Percentiles rank a stretch among this genome's conserved stretches.
phyloP scores from a whole-genome alignment of 2,888 invertebrate species.

The Xanthorhoe spadicearia region DNA sequence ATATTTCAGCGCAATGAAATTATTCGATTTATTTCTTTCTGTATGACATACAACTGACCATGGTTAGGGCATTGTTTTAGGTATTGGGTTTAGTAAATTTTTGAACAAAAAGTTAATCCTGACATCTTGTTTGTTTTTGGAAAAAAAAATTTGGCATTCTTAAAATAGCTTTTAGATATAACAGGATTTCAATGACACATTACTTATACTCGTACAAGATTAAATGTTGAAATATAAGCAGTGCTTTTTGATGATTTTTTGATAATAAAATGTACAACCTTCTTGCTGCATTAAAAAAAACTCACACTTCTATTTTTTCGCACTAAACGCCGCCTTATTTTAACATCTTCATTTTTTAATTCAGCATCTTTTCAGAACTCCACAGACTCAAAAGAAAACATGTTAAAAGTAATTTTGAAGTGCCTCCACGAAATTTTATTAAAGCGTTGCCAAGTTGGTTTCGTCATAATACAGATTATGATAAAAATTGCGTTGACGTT shows the following conservation, averaged over 20 bases:
- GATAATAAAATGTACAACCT: too few relatives aligned
- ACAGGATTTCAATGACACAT: too few relatives aligned
- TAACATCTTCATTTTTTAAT: slow-evolving; percentile 11
- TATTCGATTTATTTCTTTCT: neutral
- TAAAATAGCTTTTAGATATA: too few relatives aligned
- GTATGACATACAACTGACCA: neutral
- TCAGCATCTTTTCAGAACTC: slow-evolving; percentile 19
- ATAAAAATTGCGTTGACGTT: slow-evolving; percentile 80
- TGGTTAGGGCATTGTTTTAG: too few relatives aligned
- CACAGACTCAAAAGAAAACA: slow-evolving; percentile 37
- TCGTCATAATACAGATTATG: slow-evolving; percentile 79
- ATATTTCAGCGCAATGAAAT: neutral
- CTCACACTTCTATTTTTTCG: too few relatives aligned
- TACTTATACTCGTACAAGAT: too few relatives aligned
- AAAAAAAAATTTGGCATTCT: too few relatives aligned
- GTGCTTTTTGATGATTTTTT: neutral
- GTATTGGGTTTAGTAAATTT: too few relatives aligned
- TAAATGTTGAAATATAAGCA: too few relatives aligned
- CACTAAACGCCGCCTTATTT: neutral
- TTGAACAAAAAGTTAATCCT: too few relatives aligned
- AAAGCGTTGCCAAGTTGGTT: slow-evolving; percentile 60
- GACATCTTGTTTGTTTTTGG: too few relatives aligned
- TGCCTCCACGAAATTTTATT: slow-evolving; percentile 61
- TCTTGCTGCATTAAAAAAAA: too few relatives aligned
- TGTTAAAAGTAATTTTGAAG: slow-evolving; percentile 56